Base-by-base conservation (phyloP, 1,140 invertebrate genomes). In the Palaemon carinicauda region DNA sequence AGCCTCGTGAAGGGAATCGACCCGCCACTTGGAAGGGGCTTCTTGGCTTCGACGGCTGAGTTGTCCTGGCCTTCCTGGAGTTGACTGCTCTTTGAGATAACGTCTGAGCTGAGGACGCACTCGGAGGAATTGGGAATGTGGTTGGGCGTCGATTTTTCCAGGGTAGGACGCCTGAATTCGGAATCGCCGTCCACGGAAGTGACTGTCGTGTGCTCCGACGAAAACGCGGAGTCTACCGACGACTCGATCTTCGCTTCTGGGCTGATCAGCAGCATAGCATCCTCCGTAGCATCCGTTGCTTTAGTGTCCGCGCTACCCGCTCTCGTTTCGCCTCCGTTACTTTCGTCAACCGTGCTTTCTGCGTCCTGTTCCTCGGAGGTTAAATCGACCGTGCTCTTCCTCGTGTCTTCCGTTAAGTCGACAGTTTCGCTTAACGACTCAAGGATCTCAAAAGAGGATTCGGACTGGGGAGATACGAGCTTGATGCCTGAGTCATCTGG, bases 391-490 rank as follows among this genome's bases (percentile, higher is more conserved):
- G 54, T 19, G n/a, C 71, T 79, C 0, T 81, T 71, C 31, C 29
- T 81, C 7, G 33, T 50, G 3, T 81, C 79, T 21, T 81, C 80
- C 4, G 53, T 87, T 21, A 87, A 50, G 31, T 87, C 85, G 12
- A 82, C 53, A 10, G 81, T 84, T 77, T 87, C 89, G 74, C 89
- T 89, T 19, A 84, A 33, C 21, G 89, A 88, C 33, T 89, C 88
- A 4, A 89, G 24, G n/a, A 89, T 87, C 52, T 89, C 89, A 79
- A 89, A 89, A 21, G 89, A 89, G 10, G 89, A 88, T 51, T 89
- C 89, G 0, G 89, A 89, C 31, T 81, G 86, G 14, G 89, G 89
- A 69, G 85, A 81, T 10, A 81, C 21, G 14, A 60, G n/a, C 73
- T 81, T 87, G n/a, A 77, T 54, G 19, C 73, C 74, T 12, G 65